phyloP scores from a whole-genome alignment of 2,797 vertebrate species.

The Petrocephalus schoutedeni region DNA sequence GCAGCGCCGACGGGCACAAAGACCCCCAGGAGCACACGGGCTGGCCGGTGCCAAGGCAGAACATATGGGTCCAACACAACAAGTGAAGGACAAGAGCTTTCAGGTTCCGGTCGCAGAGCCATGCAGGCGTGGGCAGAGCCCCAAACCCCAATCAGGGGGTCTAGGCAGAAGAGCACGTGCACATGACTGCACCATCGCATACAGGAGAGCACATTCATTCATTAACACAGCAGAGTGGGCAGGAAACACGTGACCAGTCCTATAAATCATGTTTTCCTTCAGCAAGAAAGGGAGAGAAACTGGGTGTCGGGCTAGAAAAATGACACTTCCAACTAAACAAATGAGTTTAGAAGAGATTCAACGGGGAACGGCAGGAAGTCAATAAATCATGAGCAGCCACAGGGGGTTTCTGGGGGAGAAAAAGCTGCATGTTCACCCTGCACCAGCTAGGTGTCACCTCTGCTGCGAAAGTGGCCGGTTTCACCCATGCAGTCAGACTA shows the following conservation, averaged over 20 bases:
- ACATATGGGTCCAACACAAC: not conserved
- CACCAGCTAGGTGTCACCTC: not conserved
- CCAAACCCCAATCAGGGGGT: not conserved
- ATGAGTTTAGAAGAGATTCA: slow-evolving; percentile 3
- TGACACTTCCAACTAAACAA: not conserved
- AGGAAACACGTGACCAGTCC: not conserved
- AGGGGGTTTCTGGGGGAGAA: not conserved
- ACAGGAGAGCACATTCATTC: not conserved
- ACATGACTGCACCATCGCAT: not conserved
- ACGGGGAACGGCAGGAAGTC: not conserved
- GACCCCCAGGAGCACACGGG: not conserved
- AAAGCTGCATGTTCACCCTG: not conserved
- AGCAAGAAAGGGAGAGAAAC: not conserved
- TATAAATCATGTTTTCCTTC: not conserved
- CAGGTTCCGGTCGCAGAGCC: not conserved
- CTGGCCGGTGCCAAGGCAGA: not conserved
- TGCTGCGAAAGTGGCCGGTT: not conserved
- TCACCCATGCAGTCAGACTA: not conserved
- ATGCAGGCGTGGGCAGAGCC: not conserved
- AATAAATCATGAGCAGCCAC: not conserved
- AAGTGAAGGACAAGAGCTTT: slow-evolving; percentile 3
- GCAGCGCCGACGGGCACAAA: not conserved
- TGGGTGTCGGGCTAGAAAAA: not conserved
- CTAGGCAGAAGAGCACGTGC: not conserved
- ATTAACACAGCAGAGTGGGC: not conserved